phyloP scores from a whole-genome alignment of 2,113 vertebrate genomes.

The Epinephelus moara region DNA sequence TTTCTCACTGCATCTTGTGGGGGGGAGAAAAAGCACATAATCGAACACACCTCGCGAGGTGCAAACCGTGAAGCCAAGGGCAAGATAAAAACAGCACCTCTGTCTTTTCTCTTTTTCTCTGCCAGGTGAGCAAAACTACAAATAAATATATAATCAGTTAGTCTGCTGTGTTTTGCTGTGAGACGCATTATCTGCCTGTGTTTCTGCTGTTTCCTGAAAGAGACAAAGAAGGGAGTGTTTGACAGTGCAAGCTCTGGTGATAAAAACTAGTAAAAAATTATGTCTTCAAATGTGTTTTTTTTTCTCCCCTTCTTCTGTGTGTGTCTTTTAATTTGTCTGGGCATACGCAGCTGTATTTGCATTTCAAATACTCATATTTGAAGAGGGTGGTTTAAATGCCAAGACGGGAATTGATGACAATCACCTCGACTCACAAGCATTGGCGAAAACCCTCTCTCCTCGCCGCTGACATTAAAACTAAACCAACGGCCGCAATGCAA shows the following conservation, averaged over 20 bases:
- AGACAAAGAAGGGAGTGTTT: constrained; percentile 58
- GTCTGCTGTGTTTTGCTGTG: constrained; percentile 55
- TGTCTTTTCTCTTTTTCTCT: constrained; percentile 30
- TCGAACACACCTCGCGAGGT: constrained; percentile 78
- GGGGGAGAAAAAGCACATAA: constrained; percentile 56
- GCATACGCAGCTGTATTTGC: constrained; percentile 85
- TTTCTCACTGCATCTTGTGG: constrained; percentile 67
- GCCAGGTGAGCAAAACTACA: constrained; percentile 68
- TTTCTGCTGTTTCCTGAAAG: constrained; percentile 45
- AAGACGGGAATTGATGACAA: constrained; percentile 87
- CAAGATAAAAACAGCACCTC: constrained; percentile 66
- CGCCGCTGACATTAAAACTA: constrained; percentile 86
- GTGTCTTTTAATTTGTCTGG: constrained; percentile 83
- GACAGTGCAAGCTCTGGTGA: constrained; percentile 76
- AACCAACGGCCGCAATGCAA: constrained; percentile 76
- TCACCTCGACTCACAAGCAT: constrained; percentile 80
- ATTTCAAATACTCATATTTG: constrained; percentile 88
- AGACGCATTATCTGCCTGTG: constrained; percentile 67
- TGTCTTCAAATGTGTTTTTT: constrained; percentile 79
- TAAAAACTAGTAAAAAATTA: constrained; percentile 73
- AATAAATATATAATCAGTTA: constrained; percentile 77
- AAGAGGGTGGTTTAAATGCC: constrained; percentile 88
- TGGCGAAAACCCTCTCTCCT: constrained; percentile 58
- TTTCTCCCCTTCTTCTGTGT: background rate
- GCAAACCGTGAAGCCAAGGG: constrained; percentile 73